Evolutionary conservation across 2,797 vertebrate genomes (phyloP).

Genomic region (Australoheros facetus): DNA sequence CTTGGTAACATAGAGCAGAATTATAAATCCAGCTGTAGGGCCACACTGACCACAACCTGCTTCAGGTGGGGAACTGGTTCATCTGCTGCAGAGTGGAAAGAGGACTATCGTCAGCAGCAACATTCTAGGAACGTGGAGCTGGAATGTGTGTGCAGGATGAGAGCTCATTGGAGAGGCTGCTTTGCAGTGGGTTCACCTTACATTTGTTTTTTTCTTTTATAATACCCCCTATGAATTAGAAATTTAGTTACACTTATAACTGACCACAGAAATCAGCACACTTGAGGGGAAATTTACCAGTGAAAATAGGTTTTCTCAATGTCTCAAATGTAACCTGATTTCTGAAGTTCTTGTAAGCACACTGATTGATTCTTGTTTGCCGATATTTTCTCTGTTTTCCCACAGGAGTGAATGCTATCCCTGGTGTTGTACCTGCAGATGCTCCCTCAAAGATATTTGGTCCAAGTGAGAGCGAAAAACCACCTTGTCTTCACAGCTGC

Average conservation of each 20-base stretch:
- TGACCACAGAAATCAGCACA: no score
- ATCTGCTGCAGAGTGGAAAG: no score
- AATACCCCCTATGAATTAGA: no score
- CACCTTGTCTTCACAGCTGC: slow-evolving; percentile 62
- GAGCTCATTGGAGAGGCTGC: neutral
- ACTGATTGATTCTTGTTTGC: neutral
- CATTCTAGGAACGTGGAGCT: neutral
- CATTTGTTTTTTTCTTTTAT: no score
- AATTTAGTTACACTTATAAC: no score
- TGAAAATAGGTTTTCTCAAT: neutral
- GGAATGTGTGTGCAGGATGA: neutral
- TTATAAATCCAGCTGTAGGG: no score
- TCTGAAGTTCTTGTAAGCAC: neutral
- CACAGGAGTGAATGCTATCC: slow-evolving; percentile 48
- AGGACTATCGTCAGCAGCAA: neutral
- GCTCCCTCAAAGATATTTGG: slow-evolving; percentile 37
- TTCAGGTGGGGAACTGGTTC: no score
- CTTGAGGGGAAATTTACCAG: no score
- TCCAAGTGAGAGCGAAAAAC: slow-evolving; percentile 65
- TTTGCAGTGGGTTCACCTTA: neutral
- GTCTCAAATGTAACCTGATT: neutral
- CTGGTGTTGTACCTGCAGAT: slow-evolving; percentile 15
- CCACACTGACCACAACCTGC: no score
- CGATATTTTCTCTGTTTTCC: slow-evolving; percentile 7
- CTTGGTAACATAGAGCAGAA: no score